Evolutionary conservation across 2,888 invertebrate genomes (phyloP).

Genomic region (Schizaphis graminum): DNA sequence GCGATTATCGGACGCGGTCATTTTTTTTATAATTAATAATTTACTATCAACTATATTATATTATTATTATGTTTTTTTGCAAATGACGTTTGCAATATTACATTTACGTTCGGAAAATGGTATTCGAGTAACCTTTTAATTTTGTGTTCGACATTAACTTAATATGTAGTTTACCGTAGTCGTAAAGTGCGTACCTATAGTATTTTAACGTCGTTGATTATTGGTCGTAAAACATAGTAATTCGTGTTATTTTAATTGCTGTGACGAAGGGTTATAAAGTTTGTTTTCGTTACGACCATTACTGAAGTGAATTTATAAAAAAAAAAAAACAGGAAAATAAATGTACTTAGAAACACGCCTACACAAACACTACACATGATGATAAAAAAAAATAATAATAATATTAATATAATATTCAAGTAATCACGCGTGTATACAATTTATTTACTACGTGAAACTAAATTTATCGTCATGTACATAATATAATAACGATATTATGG

Average conservation of each 20-base stretch:
- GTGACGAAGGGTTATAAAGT: constrained; percentile 19
- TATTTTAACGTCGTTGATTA: neutral
- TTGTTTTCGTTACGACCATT: constrained; percentile 20
- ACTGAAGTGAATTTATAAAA: constrained; percentile 8
- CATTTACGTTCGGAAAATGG: neutral
- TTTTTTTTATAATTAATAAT: neutral
- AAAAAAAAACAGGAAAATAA: neutral
- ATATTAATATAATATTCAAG: neutral
- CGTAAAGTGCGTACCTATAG: constrained; percentile 5
- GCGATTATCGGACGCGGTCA: neutral
- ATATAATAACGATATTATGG: neutral
- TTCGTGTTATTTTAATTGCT: constrained; percentile 40
- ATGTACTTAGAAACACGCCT: neutral
- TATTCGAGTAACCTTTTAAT: constrained; percentile 13
- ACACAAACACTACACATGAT: neutral
- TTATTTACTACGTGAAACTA: neutral
- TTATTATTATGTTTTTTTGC: neutral
- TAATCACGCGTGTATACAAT: neutral
- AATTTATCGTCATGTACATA: neutral
- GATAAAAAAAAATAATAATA: neutral
- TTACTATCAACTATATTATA: neutral
- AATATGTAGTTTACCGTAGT: neutral
- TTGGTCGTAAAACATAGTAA: neutral
- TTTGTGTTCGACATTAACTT: constrained; percentile 14
- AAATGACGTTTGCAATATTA: constrained; percentile 1